A percentile compares a stretch with the other conserved stretches of the same genome.
These are phyloP conservation scores for Ophonus ardosiacus DNA, from an alignment of 2,888 invertebrate species.

Conservation along the genomic window DNA sequence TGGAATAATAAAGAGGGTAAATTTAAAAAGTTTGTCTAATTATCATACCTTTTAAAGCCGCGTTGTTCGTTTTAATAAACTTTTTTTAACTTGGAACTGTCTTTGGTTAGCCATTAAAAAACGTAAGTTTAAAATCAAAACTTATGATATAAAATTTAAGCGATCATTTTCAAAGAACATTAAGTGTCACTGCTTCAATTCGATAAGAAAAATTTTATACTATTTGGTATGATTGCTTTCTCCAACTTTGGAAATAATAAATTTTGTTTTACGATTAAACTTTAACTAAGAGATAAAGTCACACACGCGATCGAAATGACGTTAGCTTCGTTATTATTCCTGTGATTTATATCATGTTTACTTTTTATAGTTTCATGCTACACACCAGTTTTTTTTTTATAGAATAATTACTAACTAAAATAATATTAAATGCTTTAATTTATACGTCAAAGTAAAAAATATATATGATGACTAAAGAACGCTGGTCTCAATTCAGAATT, in stretches of 20 bases:
- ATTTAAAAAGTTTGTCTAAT: not conserved
- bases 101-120: conserved; percentile 37
- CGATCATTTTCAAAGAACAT: conserved; percentile 24
- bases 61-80: conserved; percentile 9
- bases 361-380: not conserved
- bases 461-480: no score
- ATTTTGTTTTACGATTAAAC: conserved; percentile 44
- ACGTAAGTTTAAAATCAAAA: conserved; percentile 48
- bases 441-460: no score
- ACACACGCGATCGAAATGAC: conserved; percentile 2
- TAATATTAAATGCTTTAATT: not conserved
- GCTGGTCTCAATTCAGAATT: no score
- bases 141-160: conserved; percentile 45
- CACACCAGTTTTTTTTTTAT: not conserved
- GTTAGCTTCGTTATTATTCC: not conserved
- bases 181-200: conserved; percentile 41
- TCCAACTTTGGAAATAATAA: conserved; percentile 42
- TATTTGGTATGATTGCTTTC: conserved; percentile 42
- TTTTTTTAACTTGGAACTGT: conserved; percentile 26
- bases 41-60: not conserved
- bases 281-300: conserved; percentile 28
- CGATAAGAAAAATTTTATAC: conserved; percentile 49
- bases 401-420: not conserved
- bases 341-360: not conserved
- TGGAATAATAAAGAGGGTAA: not conserved